Conservation (phyloP, 1,140 invertebrate species). For the Mactra quadrangularis region DNA sequence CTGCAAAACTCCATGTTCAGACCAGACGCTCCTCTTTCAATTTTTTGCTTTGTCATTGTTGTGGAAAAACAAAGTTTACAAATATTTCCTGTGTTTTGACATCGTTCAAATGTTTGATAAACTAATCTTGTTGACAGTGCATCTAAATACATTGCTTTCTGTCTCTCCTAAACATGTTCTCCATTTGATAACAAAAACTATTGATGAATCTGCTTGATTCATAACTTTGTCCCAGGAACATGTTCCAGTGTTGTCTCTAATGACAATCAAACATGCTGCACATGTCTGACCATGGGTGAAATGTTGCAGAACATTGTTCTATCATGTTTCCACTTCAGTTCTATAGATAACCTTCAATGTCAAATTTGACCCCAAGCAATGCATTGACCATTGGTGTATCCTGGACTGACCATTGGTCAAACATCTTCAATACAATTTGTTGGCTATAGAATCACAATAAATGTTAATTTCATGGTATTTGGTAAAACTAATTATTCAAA, state of each 20-base stretch:
- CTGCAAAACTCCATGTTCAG: no score
- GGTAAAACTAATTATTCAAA: conserved; percentile 4
- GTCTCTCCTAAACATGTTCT: no score
- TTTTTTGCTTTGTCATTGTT: no score
- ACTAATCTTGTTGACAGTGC: no score
- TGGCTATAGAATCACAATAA: conserved; percentile 3
- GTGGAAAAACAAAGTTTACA: no score
- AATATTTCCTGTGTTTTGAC: no score
- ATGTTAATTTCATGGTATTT: conserved; percentile 12
- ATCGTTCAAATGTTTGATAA: no score
- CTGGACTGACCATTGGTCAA: conserved; percentile 24
- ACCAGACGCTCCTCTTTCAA: no score
- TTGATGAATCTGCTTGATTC: conserved; percentile 25
- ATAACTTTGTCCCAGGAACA: conserved; percentile 6
- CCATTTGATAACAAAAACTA: no score
- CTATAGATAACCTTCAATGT: conserved; percentile 24
- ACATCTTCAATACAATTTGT: no score
- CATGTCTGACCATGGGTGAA: conserved; percentile 8
- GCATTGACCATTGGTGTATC: conserved; percentile 22
- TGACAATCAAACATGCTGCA: conserved; percentile 26
- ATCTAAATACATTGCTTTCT: no score
- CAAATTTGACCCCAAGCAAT: conserved; percentile 14
- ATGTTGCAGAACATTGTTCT: conserved; percentile 12
- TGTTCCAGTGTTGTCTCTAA: conserved; percentile 17
- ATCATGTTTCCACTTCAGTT: neutral